Evolutionary conservation across 2,797 vertebrate genomes (phyloP), one percentile per base, ranked within the genome.

Genomic region (Coregonus ussuriensis): DNA sequence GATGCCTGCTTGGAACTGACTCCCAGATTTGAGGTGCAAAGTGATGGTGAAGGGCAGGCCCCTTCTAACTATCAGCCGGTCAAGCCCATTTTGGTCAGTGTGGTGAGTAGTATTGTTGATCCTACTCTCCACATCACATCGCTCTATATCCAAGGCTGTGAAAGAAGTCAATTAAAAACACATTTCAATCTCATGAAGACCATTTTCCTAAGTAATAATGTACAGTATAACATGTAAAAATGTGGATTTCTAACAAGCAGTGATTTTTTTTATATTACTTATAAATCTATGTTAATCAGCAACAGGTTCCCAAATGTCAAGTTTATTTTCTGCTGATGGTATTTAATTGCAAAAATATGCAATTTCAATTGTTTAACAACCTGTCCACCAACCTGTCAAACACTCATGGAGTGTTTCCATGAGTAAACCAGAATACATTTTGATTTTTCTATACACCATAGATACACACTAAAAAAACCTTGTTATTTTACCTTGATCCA

Each of bases 1-100:
- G 85, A 85, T 63, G 0, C 84, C 68, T 0, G 91, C 87, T 51
- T 95, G 86, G 3, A 94, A 93, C 25, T 63, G 75, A 63, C 82
- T 84, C 1, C 92, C 90, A 6, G 93, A 82, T 0, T 84, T 84
- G 33, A 97, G 94, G 71, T 84, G 74, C 72, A 99, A 85, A 0
- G 85, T 91, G 75, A 98, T 25, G 25, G 16, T 72, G 84, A 98
- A 98, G 65, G 93, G 88, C 88, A 96, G 95, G 0, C 96, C 97
- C 15, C 97, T 90, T 51, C 96, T 90, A 9, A 98, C 88, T 9
- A 98, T 91, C 88, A 99, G 90, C 65, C 79, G 86, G 54, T 88
- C 31, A 52, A 71, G 77, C 53, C 91, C 90, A 75, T 87, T 91
- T 62, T 85, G 92, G 0, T 89, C 87, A 0, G 96, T 97, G n/a